Evolutionary conservation across 2,113 vertebrate species (phyloP).

Genomic region (Aix galericulata): DNA sequence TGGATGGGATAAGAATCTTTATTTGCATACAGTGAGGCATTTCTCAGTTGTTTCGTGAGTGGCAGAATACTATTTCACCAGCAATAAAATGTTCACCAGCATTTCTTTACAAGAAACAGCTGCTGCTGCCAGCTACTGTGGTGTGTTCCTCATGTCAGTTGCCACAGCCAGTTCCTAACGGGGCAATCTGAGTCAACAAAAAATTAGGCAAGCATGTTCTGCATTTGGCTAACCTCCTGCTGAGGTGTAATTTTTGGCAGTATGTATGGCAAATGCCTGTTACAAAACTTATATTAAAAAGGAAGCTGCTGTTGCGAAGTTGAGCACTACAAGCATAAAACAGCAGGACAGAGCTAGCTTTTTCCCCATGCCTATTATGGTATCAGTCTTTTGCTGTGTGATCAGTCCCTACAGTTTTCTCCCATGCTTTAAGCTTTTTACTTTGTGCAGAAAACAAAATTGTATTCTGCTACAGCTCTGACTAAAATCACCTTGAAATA

Average conservation of each 20-base stretch:
- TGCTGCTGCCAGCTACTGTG: background rate
- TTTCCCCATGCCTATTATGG: background rate
- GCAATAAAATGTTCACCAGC: background rate
- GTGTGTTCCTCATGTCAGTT: background rate
- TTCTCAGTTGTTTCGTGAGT: background rate
- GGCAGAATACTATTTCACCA: background rate
- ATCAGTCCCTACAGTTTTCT: background rate
- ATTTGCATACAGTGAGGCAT: background rate
- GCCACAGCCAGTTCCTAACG: background rate
- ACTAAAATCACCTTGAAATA: background rate
- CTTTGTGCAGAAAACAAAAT: background rate
- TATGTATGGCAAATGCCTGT: background rate
- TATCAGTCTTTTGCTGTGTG: background rate
- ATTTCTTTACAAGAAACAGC: background rate
- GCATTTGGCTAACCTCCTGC: background rate
- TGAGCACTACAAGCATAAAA: background rate
- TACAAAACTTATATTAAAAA: background rate
- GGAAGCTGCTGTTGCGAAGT: background rate
- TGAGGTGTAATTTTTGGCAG: background rate
- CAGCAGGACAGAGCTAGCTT: background rate
- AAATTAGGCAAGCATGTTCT: background rate
- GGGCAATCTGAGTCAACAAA: background rate
- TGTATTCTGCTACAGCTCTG: background rate
- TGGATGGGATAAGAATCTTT: background rate
- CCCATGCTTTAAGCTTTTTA: background rate